Evolutionary conservation across 2,888 invertebrate species (phyloP), one percentile per base, ranked within the genome.

Genomic region (Leptopterna dolabrata): DNA sequence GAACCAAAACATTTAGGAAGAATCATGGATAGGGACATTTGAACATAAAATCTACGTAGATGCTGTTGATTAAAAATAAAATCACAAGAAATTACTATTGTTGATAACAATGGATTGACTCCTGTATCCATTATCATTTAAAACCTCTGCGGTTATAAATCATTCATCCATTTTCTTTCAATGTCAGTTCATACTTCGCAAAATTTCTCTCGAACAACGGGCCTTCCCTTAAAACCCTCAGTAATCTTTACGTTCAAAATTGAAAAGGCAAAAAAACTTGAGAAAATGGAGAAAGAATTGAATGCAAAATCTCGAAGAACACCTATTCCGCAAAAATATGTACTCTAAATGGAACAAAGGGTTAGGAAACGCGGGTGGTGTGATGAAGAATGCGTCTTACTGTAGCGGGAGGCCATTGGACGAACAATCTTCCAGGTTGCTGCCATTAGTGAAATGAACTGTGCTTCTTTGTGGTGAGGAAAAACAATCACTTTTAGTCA

Each of bases 361-460:
- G 78, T 78, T 45, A 78, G 78, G 78, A 45, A 45, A 78, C 41
- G 78, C 45, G 36, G 43, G 78, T 19, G 45, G 45, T 73, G 73
- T 73, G 43, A 43, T 24, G 45, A 45, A 78, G 41, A 78, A 78
- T 78, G 13, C 45, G 16, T 78, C 45, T 45, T 78, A 45, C 78
- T 45, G 78, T 78, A 27, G 78, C 78, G 24, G 78, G 78, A 43
- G 41, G 45, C 78, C 78, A 78, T 78, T 78, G 78, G 78, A 14
- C 45, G 43, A 27, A 78, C 78, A 78, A 78, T 78, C 78, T 78
- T 78, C 78, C 47, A 78, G 78, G 78, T 78, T 78, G 78, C 45
- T 78, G 83, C 83, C 83, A 83, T 83, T 83, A 83, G 83, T 83
- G 83, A 83, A 83, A 83, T 83, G 83, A 83, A 83, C 83, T 83